Evolutionary conservation across 2,888 invertebrate genomes (phyloP), one percentile per base, ranked within the genome.

Genomic region (Peribatodes rhomboidaria): DNA sequence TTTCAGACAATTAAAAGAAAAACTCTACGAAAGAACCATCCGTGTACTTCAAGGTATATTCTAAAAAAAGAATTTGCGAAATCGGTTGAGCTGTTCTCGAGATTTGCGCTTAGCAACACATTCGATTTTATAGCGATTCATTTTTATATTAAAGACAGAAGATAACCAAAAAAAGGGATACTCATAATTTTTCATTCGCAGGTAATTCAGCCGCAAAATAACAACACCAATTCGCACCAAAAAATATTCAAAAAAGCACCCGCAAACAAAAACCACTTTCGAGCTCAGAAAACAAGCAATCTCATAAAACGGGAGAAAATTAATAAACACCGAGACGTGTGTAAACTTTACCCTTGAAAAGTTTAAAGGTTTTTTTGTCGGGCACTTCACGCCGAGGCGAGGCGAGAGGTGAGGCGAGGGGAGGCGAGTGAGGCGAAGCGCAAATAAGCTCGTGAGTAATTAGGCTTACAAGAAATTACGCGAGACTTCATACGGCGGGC

Each of bases 391-490:
- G 83, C 84, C 75, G 57, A 67, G 71, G 69, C 73, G 72, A 69
- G 66, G 61, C 66, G 58, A 65, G 67, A 69, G 66, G 61, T 63
- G 58, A 65, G 67, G 69, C 58, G 67, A 68, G 65, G 66, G 64
- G 57, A 67, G 72, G 68, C 72, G 72, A 68, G 67, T 65, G 67
- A 68, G 63, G 39, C 37, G 58, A 58, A 56, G 68, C 70, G 71
- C 77, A 82, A 82, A 79, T 89, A 89, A 89, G 88, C 87, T 67
- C 73, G 79, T 83, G 84, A 86, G 88, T 89, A 90, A 90, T 90
- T 89, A 88, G 89, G 86, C 88, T 86, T 83, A 87, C 84, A 87
- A 88, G 88, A 84, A 87, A 84, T 85, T 85, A 84, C 80, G 82
- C 80, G 67, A 76, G 71, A 72, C 75, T 76, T 75, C 75, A 69